Percentiles rank a stretch among this genome's conserved stretches.
phyloP scores from a whole-genome alignment of 2,113 vertebrate species.

The Columba janthina region DNA sequence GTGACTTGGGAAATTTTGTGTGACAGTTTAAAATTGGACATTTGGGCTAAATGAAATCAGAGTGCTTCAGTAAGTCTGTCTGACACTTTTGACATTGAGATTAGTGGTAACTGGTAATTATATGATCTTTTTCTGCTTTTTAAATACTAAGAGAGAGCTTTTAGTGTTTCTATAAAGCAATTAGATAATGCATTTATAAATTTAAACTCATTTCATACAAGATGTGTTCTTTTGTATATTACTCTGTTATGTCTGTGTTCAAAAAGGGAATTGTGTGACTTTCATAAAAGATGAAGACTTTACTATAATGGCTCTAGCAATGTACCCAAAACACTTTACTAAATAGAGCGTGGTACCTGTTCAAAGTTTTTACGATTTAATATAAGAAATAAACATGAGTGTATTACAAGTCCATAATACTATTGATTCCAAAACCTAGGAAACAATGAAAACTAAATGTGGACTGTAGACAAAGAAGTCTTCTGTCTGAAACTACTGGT shows the following conservation, averaged over 20 bases:
- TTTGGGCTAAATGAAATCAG: neutral
- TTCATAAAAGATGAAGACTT: neutral
- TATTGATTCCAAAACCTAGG: neutral
- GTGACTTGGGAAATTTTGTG: neutral
- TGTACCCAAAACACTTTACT: neutral
- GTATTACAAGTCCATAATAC: neutral
- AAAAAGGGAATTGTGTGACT: neutral
- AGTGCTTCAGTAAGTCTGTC: neutral
- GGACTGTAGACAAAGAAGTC: neutral
- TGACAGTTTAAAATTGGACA: neutral
- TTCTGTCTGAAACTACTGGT: neutral
- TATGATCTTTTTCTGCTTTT: neutral
- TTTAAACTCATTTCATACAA: neutral
- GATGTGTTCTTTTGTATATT: neutral
- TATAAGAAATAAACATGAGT: neutral
- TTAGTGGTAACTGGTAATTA: neutral
- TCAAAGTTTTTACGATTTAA: neutral
- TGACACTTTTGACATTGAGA: neutral
- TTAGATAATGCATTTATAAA: neutral
- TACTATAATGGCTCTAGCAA: neutral
- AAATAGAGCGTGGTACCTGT: neutral
- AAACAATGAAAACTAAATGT: neutral
- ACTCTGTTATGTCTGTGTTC: accelerated
- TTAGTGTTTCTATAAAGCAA: neutral
- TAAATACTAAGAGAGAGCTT: neutral